A percentile compares a stretch with the other conserved stretches of the same genome.
phyloP scores from a whole-genome alignment of 2,113 vertebrate species.

The Trematomus loennbergii region DNA sequence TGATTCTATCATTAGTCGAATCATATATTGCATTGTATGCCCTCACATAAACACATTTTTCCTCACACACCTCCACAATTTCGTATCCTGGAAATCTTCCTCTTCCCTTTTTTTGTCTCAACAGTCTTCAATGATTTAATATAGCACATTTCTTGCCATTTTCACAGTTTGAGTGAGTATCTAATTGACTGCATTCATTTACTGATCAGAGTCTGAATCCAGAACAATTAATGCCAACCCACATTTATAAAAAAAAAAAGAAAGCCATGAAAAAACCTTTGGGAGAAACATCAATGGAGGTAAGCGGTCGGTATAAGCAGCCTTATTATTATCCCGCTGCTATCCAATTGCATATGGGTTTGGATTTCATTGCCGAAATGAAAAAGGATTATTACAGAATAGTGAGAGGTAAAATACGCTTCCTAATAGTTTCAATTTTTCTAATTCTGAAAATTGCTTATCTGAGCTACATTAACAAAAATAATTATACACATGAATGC shows the following conservation, averaged over 20 bases:
- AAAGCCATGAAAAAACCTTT: slow-evolving; percentile 1
- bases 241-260: not conserved
- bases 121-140: not conserved
- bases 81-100: not conserved
- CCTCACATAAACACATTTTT: slow-evolving; percentile 1
- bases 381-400: not conserved
- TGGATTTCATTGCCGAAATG: slow-evolving; percentile 3
- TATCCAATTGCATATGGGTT: not conserved
- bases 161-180: slow-evolving; percentile 25
- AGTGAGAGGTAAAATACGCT: not conserved
- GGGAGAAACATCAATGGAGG: slow-evolving; percentile 15
- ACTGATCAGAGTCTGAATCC: not conserved
- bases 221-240: slow-evolving; percentile 24
- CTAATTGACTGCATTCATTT: slow-evolving; percentile 37
- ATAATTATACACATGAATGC: too few relatives aligned
- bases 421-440: slow-evolving; percentile 1
- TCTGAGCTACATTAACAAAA: not conserved
- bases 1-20: not conserved
- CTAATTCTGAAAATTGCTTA: not conserved
- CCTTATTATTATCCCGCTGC: slow-evolving; percentile 11
- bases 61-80: not conserved
- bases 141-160: slow-evolving; percentile 3
- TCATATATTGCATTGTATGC: not conserved
- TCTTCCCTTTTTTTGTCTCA: not conserved
- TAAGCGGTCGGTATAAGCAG: not conserved